Conservation (phyloP, 2,888 invertebrate genomes). For the Tethea ocularis region DNA sequence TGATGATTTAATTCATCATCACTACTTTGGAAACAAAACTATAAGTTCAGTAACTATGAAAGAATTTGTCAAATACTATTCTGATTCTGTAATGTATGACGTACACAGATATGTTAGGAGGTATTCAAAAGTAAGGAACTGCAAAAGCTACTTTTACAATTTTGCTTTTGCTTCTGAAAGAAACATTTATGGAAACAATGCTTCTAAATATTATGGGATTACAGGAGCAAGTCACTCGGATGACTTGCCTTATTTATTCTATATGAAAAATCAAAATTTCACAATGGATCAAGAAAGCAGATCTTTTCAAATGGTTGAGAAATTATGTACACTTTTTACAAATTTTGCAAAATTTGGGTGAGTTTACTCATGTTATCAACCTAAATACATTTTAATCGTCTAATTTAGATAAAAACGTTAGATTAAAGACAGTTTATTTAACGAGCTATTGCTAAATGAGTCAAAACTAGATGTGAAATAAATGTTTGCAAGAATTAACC, state of each 20-base stretch:
- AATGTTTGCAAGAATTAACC: no score
- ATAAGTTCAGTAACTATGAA: background rate
- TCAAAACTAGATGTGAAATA: no score
- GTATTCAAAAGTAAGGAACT: slow-evolving; percentile 20
- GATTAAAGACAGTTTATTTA: no score
- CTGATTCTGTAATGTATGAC: background rate
- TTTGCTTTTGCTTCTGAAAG: slow-evolving; percentile 45
- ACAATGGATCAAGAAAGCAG: slow-evolving; percentile 21
- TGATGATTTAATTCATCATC: background rate
- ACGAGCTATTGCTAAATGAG: no score
- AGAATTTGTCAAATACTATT: background rate
- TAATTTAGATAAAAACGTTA: background rate
- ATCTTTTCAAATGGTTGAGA: slow-evolving; percentile 37
- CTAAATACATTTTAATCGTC: background rate
- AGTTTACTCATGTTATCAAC: slow-evolving; percentile 22
- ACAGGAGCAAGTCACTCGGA: slow-evolving; percentile 39
- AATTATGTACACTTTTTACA: slow-evolving; percentile 46
- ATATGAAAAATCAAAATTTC: slow-evolving; percentile 13
- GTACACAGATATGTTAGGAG: background rate
- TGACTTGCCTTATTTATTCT: slow-evolving; percentile 47
- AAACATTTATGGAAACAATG: slow-evolving; percentile 34
- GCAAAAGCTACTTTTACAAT: slow-evolving; percentile 39
- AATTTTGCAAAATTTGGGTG: slow-evolving; percentile 59
- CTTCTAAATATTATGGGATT: slow-evolving; percentile 5
- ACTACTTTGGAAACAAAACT: background rate